Evolutionary conservation across 2,113 vertebrate genomes (phyloP).

Genomic region (Daphoenositta chrysoptera): DNA sequence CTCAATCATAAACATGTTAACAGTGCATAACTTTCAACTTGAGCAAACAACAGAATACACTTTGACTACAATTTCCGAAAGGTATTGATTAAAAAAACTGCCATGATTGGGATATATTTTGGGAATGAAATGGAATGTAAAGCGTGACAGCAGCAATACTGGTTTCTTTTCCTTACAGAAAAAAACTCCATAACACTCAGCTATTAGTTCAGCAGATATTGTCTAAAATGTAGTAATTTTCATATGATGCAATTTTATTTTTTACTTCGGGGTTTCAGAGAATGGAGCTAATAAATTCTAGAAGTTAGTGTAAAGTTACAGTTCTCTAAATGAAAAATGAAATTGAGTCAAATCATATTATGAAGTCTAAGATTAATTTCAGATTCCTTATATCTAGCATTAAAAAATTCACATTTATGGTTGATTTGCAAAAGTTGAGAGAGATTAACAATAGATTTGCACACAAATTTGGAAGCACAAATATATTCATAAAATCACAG

Average conservation of each 20-base stretch:
- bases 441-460: not conserved
- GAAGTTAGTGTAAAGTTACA: not conserved
- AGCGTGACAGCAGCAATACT: not conserved
- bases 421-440: not conserved
- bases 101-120: not conserved
- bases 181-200: rapidly evolving
- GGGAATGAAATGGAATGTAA: not conserved
- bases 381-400: not conserved
- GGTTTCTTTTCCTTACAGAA: not conserved
- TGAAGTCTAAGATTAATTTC: not conserved
- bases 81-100: not conserved
- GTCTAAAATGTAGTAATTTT: not conserved
- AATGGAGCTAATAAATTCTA: not conserved
- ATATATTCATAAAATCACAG: not conserved
- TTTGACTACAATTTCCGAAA: not conserved
- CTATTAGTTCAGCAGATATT: not conserved
- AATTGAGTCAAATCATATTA: not conserved
- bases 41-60: not conserved
- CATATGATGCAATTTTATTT: not conserved
- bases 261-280: not conserved
- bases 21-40: not conserved
- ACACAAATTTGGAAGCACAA: not conserved
- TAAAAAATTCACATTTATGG: not conserved
- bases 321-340: not conserved
- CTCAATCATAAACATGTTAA: not conserved